Base-by-base conservation (phyloP, 2,113 vertebrate species). In the Colossoma macropomum region DNA sequence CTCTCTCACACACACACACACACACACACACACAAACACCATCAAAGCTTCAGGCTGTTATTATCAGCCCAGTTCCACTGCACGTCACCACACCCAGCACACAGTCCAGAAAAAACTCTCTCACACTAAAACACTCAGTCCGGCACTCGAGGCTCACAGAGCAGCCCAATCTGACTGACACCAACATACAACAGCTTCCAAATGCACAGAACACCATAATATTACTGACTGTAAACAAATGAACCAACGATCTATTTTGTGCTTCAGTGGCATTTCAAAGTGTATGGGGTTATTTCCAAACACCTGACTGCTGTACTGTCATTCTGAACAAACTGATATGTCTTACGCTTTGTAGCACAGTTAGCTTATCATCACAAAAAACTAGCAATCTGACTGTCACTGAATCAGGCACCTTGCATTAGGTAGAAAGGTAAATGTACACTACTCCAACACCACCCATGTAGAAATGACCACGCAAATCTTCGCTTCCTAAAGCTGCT, bases 41-140 rank as follows among this genome's bases (percentile, higher is more conserved):
- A 71, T 80, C 52, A 71, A 80, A 72, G 66, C 66, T 41, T 66
- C 13, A 54, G 54, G 7, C 50, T 54, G 32, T 71, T 83, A 75
- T 70, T 68, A 77, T 77, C 41, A 66, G 68, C 30, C 25, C 59
- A 74, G 28, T 63, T 28, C 60, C 70, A 68, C 70, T 38, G 45
- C n/a, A 41, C 54, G 54, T 52, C 21, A 65, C 56, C 45, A 79
- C 45, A 75, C 32, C 38, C 30, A 54, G 70, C 70, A 73, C 25
- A 68, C 15, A 17, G 27, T 52, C 32, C 28, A 27, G 54, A 79
- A 65, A 50, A 75, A 56, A n/a, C 65, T 30, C 5, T 52, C 25
- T 48, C 11, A 25, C 41, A 62, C 17, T 41, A 68, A n/a, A 68
- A 52, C 25, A 62, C 38, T 25, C 21, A 23, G 68, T 45, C 19